Conservation (phyloP, 2,797 vertebrate species). For the Fratercula arctica region DNA sequence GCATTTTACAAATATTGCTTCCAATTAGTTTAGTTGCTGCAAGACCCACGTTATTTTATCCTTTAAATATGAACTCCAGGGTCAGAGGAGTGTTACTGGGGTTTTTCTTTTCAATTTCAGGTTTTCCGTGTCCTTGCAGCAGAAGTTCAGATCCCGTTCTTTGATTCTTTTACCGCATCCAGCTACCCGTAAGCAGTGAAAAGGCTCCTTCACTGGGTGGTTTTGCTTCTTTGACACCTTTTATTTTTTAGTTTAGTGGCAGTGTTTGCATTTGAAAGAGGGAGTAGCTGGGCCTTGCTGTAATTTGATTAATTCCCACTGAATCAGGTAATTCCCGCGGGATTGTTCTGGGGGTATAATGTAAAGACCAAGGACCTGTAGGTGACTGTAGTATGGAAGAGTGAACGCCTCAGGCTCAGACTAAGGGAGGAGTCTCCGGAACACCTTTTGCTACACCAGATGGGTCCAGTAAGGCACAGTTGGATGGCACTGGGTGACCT, state of each 20-base stretch:
- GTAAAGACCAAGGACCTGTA: background rate
- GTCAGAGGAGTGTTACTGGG: background rate
- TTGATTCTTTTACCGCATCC: background rate
- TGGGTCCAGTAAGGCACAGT: background rate
- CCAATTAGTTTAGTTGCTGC: background rate
- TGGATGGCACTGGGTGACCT: background rate
- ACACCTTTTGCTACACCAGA: background rate
- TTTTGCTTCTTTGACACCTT: background rate
- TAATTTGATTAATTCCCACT: background rate
- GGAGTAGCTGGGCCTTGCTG: background rate
- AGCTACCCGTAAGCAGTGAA: background rate
- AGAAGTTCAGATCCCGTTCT: background rate
- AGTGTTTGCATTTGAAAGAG: background rate
- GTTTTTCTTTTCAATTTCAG: background rate
- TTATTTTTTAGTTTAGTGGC: background rate
- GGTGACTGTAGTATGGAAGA: background rate
- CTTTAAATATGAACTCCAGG: background rate
- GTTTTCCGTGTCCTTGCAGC: background rate
- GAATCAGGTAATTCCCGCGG: accelerated
- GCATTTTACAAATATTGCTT: background rate
- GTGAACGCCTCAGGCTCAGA: background rate
- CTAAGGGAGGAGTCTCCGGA: background rate
- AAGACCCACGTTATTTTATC: background rate
- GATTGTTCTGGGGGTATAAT: background rate
- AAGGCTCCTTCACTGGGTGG: background rate